Base-by-base conservation (phyloP, 1,140 invertebrate genomes). In the Branchinecta lindahli region DNA sequence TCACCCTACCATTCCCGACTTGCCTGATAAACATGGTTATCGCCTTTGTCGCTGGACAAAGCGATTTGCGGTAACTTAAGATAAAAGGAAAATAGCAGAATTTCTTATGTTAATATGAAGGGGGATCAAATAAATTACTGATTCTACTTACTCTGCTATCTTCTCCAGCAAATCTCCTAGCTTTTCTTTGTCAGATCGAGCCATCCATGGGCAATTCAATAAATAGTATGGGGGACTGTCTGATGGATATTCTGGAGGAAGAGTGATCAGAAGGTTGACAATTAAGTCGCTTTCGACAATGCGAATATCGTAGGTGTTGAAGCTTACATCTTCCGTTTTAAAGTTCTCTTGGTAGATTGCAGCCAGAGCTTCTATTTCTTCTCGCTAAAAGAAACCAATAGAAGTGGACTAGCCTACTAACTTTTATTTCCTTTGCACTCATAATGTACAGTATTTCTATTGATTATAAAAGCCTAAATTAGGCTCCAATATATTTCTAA, bases 341-440 rank as follows among this genome's bases (percentile, higher is more conserved):
- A 85, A 90, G 73, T 90, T 86, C 66, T 84, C 79, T 7, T 82
- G 85, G 76, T 90, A 91, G 69, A 91, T 91, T n/a, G 88, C 83
- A 71, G 79, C 80, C 10, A 91, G 77, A 2, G 85, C 85, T 79
- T 90, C 86, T 47, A 90, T 80, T 81, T 91, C 89, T 74, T 91
- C 88, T 15, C 76, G 75, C 85, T 87, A 73, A 9, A 75, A 77
- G 65, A 70, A 68, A 75, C 3, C 20, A 66, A 66, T 66, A 66
- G 21, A 10, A 33, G 7, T 68, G 45, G 44, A 44, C 66, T 67
- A 45, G 12, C 5, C 46, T 7, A 46, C 45, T 44, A 68, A 44
- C 45, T 68, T 68, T 12, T 68, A 44, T 33, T 68, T 46, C 2
- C 46, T 8, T 8, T 69, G 44, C 45, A 52, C 20, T 61, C 21